Evolutionary conservation across 2,797 vertebrate species (phyloP).

Genomic region (Diceros bicornis): DNA sequence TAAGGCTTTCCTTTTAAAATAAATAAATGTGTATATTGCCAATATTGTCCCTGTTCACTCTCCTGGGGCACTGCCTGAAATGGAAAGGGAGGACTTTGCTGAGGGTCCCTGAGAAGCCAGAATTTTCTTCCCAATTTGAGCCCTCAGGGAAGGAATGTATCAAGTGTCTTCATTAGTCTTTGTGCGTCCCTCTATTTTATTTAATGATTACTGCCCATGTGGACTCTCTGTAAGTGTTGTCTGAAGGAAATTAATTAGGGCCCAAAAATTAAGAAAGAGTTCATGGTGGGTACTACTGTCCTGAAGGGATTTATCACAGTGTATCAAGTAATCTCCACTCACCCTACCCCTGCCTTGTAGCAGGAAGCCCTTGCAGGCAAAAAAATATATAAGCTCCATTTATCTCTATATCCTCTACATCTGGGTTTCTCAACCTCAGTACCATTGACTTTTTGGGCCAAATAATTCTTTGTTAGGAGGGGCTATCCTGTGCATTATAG

Average conservation of each 20-base stretch:
- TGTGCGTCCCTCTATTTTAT: background rate
- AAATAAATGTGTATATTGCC: background rate
- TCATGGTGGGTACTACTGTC: background rate
- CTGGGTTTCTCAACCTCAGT: background rate
- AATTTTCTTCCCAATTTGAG: background rate
- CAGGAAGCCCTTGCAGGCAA: background rate
- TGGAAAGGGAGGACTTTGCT: background rate
- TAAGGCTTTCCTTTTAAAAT: constrained; percentile 9
- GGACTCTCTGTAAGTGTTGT: background rate
- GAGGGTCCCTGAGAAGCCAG: background rate
- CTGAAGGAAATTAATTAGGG: background rate
- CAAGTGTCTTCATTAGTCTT: background rate
- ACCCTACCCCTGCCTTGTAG: background rate
- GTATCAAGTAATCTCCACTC: background rate
- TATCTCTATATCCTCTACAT: background rate
- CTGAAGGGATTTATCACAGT: background rate
- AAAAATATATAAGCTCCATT: background rate
- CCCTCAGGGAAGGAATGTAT: background rate
- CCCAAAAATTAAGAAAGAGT: background rate
- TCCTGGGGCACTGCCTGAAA: background rate
- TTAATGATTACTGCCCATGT: background rate
- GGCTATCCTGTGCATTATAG: background rate
- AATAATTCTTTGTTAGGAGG: background rate
- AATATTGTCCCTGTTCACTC: background rate
- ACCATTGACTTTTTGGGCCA: background rate